Evolutionary conservation across 1,140 invertebrate species (phyloP).

Genomic region (Drosophila pandora): DNA sequence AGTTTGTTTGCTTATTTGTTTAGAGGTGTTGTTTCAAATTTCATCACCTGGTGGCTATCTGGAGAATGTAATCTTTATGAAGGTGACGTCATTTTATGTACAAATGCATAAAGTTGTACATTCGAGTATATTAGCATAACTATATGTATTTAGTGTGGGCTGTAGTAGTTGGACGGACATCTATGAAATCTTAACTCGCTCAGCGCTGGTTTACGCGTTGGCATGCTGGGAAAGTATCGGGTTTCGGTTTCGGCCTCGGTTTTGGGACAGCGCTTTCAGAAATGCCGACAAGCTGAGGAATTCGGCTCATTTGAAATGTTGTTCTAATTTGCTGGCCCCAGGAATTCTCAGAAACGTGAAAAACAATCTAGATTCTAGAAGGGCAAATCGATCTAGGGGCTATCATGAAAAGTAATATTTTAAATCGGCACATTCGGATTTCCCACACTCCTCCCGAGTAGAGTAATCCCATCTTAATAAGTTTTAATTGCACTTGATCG

Average conservation of each 20-base stretch:
- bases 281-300: conserved; percentile 37
- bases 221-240: conserved; percentile 34
- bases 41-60: conserved; percentile 15
- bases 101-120: conserved; percentile 22
- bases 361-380: conserved; percentile 5
- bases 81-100: conserved; percentile 22
- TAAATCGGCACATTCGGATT: neutral
- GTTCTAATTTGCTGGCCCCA: conserved; percentile 15
- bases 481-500: conserved; percentile 33
- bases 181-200: conserved; percentile 39
- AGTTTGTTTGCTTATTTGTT: neutral
- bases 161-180: conserved; percentile 24
- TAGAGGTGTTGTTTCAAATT: neutral
- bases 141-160: conserved; percentile 34
- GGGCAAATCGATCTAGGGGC: neutral
- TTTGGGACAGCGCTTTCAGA: conserved; percentile 8
- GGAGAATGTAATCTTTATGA: neutral
- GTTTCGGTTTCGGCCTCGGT: conserved; percentile 28
- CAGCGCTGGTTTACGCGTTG: conserved; percentile 12
- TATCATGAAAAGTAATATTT: neutral
- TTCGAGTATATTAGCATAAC: conserved; percentile 22
- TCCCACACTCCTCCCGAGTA: conserved; percentile 18
- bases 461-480: conserved; percentile 10
- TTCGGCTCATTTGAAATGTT: conserved; percentile 23
- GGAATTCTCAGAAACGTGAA: conserved; percentile 19